Percentiles rank a stretch among this genome's conserved stretches.
phyloP scores from a whole-genome alignment of 2,113 vertebrate genomes.

The Lophura nycthemera region DNA sequence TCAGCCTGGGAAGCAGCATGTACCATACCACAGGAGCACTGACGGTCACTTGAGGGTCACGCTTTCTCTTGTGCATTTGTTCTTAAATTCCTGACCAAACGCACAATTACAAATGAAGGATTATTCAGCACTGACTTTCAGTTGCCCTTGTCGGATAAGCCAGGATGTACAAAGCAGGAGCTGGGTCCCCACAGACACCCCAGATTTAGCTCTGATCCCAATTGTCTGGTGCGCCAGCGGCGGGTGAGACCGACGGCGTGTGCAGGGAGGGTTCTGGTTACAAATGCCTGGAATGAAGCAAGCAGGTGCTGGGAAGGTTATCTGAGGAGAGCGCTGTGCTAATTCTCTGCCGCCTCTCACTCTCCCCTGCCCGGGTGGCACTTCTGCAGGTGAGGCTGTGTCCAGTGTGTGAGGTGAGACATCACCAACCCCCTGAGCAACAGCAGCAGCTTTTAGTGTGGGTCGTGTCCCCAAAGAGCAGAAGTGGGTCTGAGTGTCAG shows the following conservation, averaged over 20 bases:
- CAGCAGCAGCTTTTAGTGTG: fast-evolving
- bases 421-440: fast-evolving
- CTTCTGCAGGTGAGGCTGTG: background rate
- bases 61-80: background rate
- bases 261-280: slow-evolving; percentile 49
- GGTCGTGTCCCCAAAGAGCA: fast-evolving
- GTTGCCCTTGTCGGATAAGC: slow-evolving; percentile 50
- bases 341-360: fast-evolving
- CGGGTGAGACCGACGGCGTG: background rate
- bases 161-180: slow-evolving; percentile 13
- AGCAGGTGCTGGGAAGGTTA: slow-evolving; percentile 55
- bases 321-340: background rate
- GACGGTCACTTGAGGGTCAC: too few species aligned
- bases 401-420: fast-evolving
- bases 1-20: background rate
- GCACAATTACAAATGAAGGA: background rate
- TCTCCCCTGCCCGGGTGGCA: background rate
- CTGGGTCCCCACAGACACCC: slow-evolving; percentile 18
- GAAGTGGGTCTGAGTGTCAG: fast-evolving
- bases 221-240: slow-evolving; percentile 28
- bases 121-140: slow-evolving; percentile 37
- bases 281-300: slow-evolving; percentile 18
- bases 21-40: fast-evolving
- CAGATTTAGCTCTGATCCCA: slow-evolving; percentile 62
- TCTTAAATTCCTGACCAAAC: background rate